Evolutionary conservation across 1,140 invertebrate species (phyloP), one percentile per base, ranked within the genome.

Genomic region (Ceratosolen fusciceps): DNA sequence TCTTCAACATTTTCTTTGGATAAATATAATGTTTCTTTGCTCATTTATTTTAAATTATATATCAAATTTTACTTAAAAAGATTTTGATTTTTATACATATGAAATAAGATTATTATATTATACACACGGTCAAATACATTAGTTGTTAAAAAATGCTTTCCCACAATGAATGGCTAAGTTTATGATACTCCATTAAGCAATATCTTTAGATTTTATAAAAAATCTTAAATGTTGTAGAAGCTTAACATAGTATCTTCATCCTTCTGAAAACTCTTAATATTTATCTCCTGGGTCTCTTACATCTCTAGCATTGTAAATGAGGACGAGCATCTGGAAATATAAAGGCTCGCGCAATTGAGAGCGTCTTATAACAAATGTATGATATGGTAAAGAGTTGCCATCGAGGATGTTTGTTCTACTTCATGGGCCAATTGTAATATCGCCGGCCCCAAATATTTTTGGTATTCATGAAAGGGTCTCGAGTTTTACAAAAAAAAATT

Each of bases 351-450:
- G 26, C 47, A 49, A 71, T 80, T 74, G 68, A 74, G 65, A 62
- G 74, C 19, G n/a, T 73, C 49, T 68, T 72, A 70, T 80, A 72
- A 80, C 71, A n/a, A n/a, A 43, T 43, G 73, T 39, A 77, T 39
- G 72, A 65, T 39, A 39, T 73, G 31, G 73, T 29, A 72, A 71
- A 34, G 67, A 67, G 72, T 75, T 71, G 52, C 24, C 29, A 54
- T 31, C 54, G 1, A 21, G 47, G 10, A 24, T 34, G 54, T 74
- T 74, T 60, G 37, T 14, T 8, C 24, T 58, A n/a, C 26, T 29
- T 12, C 12, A 58, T 14, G n/a, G 24, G n/a, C 24, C 43, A 29
- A 52, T 52, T 31, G 26, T 19, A 52, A 4, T 72, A 24, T 54
- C n/a, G 37, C n/a, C 16, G n/a, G 24, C 34, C 34, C 34, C 43